Percentiles rank a stretch among this genome's conserved stretches.
Evolutionary conservation across 1,140 invertebrate species (phyloP).

Genomic region (Hypothenemus hampei): DNA sequence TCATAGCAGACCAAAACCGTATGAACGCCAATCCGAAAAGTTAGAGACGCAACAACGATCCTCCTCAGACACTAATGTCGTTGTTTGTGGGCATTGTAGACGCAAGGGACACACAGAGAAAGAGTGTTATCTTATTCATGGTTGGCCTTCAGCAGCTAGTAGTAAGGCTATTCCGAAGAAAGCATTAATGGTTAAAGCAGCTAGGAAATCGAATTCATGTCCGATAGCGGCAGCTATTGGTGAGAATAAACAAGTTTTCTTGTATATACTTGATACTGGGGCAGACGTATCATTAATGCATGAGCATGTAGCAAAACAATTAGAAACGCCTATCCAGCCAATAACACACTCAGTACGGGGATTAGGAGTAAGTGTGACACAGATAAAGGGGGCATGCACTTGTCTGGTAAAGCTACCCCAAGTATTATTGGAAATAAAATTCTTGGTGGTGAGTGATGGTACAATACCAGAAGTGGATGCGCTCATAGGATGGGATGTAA

Average conservation of each 20-base stretch:
- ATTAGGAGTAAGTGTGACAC: neutral
- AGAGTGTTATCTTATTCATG: conserved; percentile 8
- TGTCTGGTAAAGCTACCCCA: conserved; percentile 3
- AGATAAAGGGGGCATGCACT: conserved; percentile 1
- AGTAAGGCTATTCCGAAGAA: neutral
- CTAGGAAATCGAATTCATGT: no score
- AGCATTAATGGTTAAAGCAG: neutral
- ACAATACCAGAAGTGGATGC: conserved; percentile 15
- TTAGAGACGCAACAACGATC: no score
- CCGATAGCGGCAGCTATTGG: no score
- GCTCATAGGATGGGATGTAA: conserved; percentile 20
- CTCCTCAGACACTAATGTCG: no score
- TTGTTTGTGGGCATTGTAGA: conserved; percentile 6
- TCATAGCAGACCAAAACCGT: neutral
- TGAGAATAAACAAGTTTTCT: conserved; percentile 2
- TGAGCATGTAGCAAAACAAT: conserved; percentile 3
- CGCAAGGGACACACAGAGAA: conserved; percentile 1
- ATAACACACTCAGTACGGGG: conserved; percentile 2
- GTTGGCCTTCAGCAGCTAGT: neutral
- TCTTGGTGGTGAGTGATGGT: conserved; percentile 7
- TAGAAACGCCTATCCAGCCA: neutral
- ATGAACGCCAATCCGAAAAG: neutral
- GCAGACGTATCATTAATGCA: conserved; percentile 8
- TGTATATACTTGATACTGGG: conserved; percentile 7
- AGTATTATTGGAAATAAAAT: conserved; percentile 7